Evolutionary conservation across 2,888 invertebrate species (phyloP), one percentile per base, ranked within the genome.

Genomic region (Microchrysa polita): DNA sequence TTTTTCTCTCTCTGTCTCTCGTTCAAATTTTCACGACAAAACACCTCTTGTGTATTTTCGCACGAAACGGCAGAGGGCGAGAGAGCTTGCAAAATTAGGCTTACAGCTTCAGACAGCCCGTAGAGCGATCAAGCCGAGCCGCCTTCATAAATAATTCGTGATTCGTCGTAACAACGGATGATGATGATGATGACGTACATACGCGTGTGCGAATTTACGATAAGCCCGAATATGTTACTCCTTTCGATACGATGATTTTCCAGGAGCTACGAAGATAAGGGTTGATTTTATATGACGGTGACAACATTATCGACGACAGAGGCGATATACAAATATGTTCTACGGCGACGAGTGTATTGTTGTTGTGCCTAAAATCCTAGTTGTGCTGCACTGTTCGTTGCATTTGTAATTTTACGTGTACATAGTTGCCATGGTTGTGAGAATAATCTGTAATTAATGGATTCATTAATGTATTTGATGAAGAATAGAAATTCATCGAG

Each of bases 391-490:
- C 20, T 57, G 40, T 20, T 57, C 55, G 69, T 9, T 16, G 23
- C 65, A 22, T 48, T 65, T 48, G 44, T 20, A 20, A 48, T 44
- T 63, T 22, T 42, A 65, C 34, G 42, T 22, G 20, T 65, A 22
- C 23, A 65, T 16, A 9, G 48, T 22, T 18, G 48, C 10, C 18
- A 7, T 65, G 44, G 34, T 20, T 34, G 65, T 14, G 22, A n/a
- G n/a, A 44, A 63, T 44, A 48, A 69, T 69, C 69, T 69, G 69
- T 40, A 69, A 69, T 55, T 4, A 40, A 40, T 69, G 2, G 40
- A 42, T 12, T 65, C 4, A 40, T 34, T 34, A 34, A 34, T 34
- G 27, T 7, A 5, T 34, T 34, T 34, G 27, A n/a, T 67, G 42
- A 67, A 44, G 27, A 42, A 53, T n/a, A 67, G 12, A 52, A 53